Conservation (phyloP, 1,140 invertebrate genomes). For the Drosophila pallidifrons region DNA sequence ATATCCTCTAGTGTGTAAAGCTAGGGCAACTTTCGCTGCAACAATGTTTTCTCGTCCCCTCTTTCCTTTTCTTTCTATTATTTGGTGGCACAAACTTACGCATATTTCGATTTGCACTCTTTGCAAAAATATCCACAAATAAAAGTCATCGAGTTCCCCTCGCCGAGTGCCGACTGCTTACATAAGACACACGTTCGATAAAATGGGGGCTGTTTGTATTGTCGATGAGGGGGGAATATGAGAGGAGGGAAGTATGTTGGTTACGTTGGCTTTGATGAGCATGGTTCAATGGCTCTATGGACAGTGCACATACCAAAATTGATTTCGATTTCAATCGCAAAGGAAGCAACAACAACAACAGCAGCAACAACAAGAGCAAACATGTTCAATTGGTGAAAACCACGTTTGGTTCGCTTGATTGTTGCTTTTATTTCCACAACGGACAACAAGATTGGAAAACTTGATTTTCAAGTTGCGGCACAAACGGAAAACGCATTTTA, state of each 20-base stretch:
- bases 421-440: conserved; percentile 49
- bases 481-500: conserved; percentile 43
- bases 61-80: conserved; percentile 14
- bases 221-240: neutral
- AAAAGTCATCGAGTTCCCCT: conserved; percentile 41
- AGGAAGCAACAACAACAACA: conserved; percentile 13
- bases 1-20: conserved; percentile 21
- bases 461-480: conserved; percentile 50
- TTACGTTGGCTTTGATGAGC: conserved; percentile 49
- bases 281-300: conserved; percentile 52
- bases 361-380: conserved; percentile 24
- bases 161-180: conserved; percentile 27
- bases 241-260: neutral
- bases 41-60: conserved; percentile 34
- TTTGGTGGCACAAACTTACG: conserved; percentile 27
- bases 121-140: conserved; percentile 43
- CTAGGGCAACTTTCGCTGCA: conserved; percentile 53
- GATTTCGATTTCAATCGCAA: conserved; percentile 53
- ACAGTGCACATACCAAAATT: conserved; percentile 39
- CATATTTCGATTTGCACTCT: conserved; percentile 42
- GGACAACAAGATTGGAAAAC: conserved; percentile 50
- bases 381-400: conserved; percentile 54
- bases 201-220: neutral
- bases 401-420: conserved; percentile 53
- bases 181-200: conserved; percentile 25